These are phyloP conservation scores for Capreolus pygargus DNA, from an alignment of 2,113 vertebrate species.

Conservation along the genomic window DNA sequence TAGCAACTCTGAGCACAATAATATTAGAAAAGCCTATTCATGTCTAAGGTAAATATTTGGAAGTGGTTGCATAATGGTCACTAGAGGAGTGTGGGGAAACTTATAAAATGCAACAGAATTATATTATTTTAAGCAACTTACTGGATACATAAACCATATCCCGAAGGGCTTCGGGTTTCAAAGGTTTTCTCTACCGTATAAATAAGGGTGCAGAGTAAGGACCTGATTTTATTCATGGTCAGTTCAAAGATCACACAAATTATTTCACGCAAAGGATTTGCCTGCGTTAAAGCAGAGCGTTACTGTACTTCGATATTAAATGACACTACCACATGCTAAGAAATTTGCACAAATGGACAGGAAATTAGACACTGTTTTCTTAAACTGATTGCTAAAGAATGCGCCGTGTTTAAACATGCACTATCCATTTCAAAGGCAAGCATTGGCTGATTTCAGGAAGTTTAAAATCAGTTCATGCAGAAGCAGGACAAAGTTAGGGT, in stretches of 20 bases:
- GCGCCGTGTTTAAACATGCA: slow-evolving; percentile 55
- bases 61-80: slow-evolving; percentile 59
- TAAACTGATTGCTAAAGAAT: slow-evolving; percentile 79
- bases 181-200: slow-evolving; percentile 77
- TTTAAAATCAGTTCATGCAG: slow-evolving; percentile 79
- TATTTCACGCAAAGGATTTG: slow-evolving; percentile 81
- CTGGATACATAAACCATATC: slow-evolving; percentile 56
- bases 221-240: slow-evolving; percentile 79
- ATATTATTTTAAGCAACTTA: slow-evolving; percentile 63
- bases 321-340: slow-evolving; percentile 82
- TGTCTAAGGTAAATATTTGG: slow-evolving; percentile 85
- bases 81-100: slow-evolving; percentile 41
- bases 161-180: slow-evolving; percentile 74
- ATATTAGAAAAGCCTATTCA: slow-evolving; percentile 82
- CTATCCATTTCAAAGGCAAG: slow-evolving; percentile 82
- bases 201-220: slow-evolving; percentile 75
- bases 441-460: slow-evolving; percentile 76
- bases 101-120: slow-evolving; percentile 50
- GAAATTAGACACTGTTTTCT: slow-evolving; percentile 82
- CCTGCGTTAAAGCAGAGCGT: slow-evolving; percentile 77
- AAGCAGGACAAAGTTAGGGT: slow-evolving; percentile 77
- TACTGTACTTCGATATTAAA: slow-evolving; percentile 82
- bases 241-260: slow-evolving; percentile 82
- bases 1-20: slow-evolving; percentile 80
- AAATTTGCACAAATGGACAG: slow-evolving; percentile 78